Base-by-base conservation (phyloP, 2,113 vertebrate species). In the Smithornis capensis region DNA sequence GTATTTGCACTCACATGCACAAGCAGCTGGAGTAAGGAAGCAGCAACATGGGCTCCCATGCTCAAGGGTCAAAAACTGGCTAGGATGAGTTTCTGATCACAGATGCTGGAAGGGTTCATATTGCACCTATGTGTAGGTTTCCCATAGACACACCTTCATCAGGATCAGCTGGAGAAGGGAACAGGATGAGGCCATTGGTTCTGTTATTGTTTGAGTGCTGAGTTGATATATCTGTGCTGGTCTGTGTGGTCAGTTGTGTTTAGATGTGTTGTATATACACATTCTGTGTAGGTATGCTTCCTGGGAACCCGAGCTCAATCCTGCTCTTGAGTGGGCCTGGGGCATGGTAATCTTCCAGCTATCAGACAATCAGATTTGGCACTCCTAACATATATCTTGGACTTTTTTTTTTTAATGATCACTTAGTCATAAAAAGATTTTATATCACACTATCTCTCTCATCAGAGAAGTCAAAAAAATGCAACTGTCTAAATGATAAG, bases 121-220 rank as follows among this genome's bases (percentile, higher is more conserved):
- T 9, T 57, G 27, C 23, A 37, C 23, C 14, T 11, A 42, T 0
- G 0, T 25, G 13, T 10, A 44, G 16, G 11, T 65, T 85, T 79
- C 12, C 37, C 19, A 5, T 23, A 45, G 65, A 15, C 4, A 52
- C 42, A 25, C 5, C 14, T 65, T 79, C 44, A 78, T n/a, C 27
- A 28, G 17, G 17, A 27, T 22, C 65, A 53, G 9, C 44, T 71
- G 37, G 44, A 60, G 45, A 73, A 84, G 44, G 7, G 37, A 73
- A 52, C 2, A 67, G 45, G 25, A 47, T 79, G 16, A 76, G 14
- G 17, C 14, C 14, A 22, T 15, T 37, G 44, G 16, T 52, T 35
- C 24, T 59, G 11, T 23, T 56, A 42, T 11, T 63, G 19, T 57
- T 19, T 52, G 29, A 59, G 28, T 42, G 44, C 18, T 87, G 33